Evolutionary conservation across 2,113 vertebrate species (phyloP), one percentile per base, ranked within the genome.

Genomic region (Acrocephalus arundinaceus): DNA sequence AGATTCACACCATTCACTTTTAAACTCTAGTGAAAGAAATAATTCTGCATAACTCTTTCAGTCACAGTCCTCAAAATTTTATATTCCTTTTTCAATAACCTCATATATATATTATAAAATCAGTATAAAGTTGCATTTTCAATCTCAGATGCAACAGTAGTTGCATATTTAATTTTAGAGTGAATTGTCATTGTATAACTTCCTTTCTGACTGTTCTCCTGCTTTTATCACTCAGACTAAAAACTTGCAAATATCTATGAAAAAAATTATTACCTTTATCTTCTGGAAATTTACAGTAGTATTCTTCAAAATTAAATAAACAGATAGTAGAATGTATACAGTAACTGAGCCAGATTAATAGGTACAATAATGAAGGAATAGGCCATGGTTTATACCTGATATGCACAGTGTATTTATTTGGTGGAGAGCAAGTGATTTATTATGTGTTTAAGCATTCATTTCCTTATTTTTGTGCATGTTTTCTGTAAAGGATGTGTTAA

Each of bases 401-500:
- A 91, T 80, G 78, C 61, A 74, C 39, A 83, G 31, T 19, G 11
- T 73, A 76, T 87, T 91, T 93, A 35, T 89, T 65, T 85, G 63
- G 67, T 31, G 25, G 54, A 68, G 30, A 89, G 22, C 4, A 6
- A 71, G 70, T 92, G 61, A 93, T 94, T 94, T 94, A 92, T 87
- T 90, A 75, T 2, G 25, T 79, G 77, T 91, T 96, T 94, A 85
- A 94, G 22, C 37, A 72, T 94, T 94, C 37, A 61, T 89, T 96
- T 96, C 84, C 93, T 85, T 93, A 75, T 91, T 96, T 96, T 93
- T 58, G 62, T 80, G 73, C 67, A 89, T 90, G 58, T 87, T 96
- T 95, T 96, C 57, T 89, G 70, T 91, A 82, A 93, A 73, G 62
- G 54, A 82, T 74, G 11, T 73, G 54, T 76, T 90, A 93, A 91